Conservation (phyloP, 2,113 vertebrate species). For the Dermatemys mawii region DNA sequence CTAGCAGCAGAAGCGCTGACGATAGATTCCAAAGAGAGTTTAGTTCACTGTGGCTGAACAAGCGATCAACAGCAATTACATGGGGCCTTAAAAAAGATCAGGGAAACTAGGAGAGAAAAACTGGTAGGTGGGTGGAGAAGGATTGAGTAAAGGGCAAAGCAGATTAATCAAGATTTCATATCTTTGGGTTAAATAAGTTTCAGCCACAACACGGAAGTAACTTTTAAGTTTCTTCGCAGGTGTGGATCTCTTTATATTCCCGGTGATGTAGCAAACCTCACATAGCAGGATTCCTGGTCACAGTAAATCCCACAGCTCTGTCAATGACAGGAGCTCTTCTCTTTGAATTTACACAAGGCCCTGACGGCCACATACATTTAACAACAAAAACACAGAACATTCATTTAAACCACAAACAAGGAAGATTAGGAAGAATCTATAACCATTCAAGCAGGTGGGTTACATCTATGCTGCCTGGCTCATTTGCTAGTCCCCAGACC, state of each 20-base stretch:
- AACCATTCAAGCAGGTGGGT: fast-evolving
- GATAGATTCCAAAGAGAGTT: background rate
- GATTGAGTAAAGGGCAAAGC: background rate
- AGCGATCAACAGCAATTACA: background rate
- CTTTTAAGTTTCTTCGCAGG: background rate
- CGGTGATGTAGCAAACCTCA: background rate
- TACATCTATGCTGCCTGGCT: fast-evolving
- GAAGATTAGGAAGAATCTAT: fast-evolving
- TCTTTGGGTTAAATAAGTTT: background rate
- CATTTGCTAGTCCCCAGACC: fast-evolving
- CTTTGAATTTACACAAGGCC: background rate
- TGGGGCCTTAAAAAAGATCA: background rate
- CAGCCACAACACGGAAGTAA: background rate
- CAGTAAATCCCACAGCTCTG: fast-evolving
- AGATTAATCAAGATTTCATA: background rate
- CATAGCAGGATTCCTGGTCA: background rate
- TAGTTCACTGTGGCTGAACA: background rate
- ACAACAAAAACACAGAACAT: background rate
- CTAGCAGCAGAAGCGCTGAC: background rate
- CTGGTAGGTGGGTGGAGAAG: background rate
- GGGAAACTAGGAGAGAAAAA: background rate
- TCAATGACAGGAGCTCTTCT: fast-evolving
- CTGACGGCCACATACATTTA: fast-evolving
- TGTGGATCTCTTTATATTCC: background rate
- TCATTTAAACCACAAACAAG: fast-evolving